phyloP scores from a whole-genome alignment of 2,797 vertebrate genomes.

The Avahi laniger region DNA sequence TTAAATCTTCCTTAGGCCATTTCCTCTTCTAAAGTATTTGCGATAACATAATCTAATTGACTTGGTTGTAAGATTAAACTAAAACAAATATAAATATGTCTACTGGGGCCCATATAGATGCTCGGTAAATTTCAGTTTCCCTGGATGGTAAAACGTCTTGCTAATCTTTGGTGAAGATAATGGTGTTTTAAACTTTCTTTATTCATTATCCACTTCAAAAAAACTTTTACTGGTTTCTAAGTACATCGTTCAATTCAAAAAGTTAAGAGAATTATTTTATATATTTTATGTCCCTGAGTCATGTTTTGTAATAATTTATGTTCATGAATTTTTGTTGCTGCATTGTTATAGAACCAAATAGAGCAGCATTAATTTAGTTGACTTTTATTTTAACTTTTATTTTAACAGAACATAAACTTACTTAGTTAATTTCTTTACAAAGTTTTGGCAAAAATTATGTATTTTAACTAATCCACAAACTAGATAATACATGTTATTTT shows the following conservation, averaged over 20 bases:
- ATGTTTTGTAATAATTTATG: not conserved
- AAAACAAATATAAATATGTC: slow-evolving; percentile 35
- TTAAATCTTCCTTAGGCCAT: not conserved
- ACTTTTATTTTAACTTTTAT: not conserved
- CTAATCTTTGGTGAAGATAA: slow-evolving; percentile 28
- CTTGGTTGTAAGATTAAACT: slow-evolving; percentile 26
- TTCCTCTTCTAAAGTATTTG: not conserved
- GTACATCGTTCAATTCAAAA: not conserved
- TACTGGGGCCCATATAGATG: not conserved
- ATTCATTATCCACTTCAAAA: not conserved
- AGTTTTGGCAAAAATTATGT: not conserved
- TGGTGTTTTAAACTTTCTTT: not conserved
- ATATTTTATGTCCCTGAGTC: not conserved
- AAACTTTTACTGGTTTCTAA: not conserved
- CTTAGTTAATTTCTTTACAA: not conserved
- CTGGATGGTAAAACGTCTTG: not conserved
- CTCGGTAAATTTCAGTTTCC: slow-evolving; percentile 27
- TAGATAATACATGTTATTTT: not conserved
- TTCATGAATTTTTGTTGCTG: not conserved
- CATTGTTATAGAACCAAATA: not conserved
- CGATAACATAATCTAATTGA: not conserved
- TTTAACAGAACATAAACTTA: not conserved
- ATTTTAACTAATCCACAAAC: not conserved
- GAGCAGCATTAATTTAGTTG: not conserved
- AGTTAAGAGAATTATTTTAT: not conserved